Evolutionary conservation across 2,113 vertebrate genomes (phyloP), one percentile per base, ranked within the genome.

Genomic region (Bostrychus sinensis): DNA sequence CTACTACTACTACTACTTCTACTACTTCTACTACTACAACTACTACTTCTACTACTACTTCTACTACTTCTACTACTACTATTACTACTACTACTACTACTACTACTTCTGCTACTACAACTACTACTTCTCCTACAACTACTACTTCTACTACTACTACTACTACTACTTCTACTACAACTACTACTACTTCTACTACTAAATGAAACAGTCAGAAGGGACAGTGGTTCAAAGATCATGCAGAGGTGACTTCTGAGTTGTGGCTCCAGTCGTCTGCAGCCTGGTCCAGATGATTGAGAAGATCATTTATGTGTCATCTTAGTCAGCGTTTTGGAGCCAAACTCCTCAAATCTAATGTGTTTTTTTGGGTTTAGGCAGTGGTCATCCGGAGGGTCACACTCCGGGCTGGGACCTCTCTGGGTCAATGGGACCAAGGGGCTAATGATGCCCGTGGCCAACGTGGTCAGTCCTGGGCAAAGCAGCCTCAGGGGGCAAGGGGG

Each of bases 391-490:
- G 70, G 82, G 82, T 89, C 81, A 85, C 34, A 43, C 19, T 0
- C 6, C 17, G 69, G 74, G 65, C 59, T 69, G 54, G 53, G 32
- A 46, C 46, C 28, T 20, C 48, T 39, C 17, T 62, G 46, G 82
- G 67, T 82, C 71, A 84, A 61, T 71, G 75, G 75, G 81, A 78
- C 77, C 75, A 67, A 45, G 51, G 22, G 42, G 68, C 70, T 81
- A 75, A 57, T 74, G 73, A 82, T 76, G 56, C 71, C 43, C 19
- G 25, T 13, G 7, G 12, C 7, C 45, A 48, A n/a, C n/a, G 61
- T 78, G 82, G 81, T 88, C 84, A 88, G 81, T 84, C 81, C 54
- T 72, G 74, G 42, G 78, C 16, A 30, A 48, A 65, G 72, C 54
- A 66, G 66, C 61, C 61, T 55, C 62, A 8, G 34, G 58, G 48